Evolutionary conservation across 2,113 vertebrate genomes (phyloP).

Genomic region (Prietella phreatophila): DNA sequence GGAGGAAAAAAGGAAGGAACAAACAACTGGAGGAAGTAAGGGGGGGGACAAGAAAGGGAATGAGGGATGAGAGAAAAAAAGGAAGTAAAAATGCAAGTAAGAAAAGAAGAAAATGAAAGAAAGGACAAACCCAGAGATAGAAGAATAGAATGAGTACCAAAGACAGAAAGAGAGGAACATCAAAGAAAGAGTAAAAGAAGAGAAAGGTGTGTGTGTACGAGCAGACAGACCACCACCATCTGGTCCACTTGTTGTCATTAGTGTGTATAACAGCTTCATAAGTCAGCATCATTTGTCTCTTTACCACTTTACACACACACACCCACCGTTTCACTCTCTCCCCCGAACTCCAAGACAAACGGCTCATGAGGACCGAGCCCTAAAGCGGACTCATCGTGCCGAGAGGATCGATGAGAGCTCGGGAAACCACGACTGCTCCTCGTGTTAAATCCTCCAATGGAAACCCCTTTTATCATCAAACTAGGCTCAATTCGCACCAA

Average conservation of each 20-base stretch:
- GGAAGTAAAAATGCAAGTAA: neutral
- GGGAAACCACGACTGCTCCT: no score
- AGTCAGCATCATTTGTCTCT: neutral
- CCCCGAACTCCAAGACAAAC: neutral
- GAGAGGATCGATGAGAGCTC: slow-evolving; percentile 39
- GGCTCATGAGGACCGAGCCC: neutral
- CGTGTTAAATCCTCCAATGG: no score
- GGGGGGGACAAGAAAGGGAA: no score
- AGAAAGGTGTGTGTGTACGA: neutral
- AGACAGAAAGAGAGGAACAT: neutral
- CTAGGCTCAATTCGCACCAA: no score
- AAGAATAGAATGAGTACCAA: neutral
- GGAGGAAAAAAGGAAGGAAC: neutral
- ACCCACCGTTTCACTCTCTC: slow-evolving; percentile 26
- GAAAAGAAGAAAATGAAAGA: neutral
- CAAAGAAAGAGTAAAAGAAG: neutral
- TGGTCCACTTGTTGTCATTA: slow-evolving; percentile 22
- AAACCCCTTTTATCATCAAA: no score
- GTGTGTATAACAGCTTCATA: slow-evolving; percentile 22
- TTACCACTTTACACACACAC: no score
- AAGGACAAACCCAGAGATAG: neutral
- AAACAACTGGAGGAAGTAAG: neutral
- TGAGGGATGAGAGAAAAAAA: slow-evolving; percentile 17
- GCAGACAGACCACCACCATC: neutral
- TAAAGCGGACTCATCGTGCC: slow-evolving; percentile 2